A percentile compares a stretch with the other conserved stretches of the same genome.
phyloP scores from a whole-genome alignment of 2,888 invertebrate species.

The Girardia tigrina region DNA sequence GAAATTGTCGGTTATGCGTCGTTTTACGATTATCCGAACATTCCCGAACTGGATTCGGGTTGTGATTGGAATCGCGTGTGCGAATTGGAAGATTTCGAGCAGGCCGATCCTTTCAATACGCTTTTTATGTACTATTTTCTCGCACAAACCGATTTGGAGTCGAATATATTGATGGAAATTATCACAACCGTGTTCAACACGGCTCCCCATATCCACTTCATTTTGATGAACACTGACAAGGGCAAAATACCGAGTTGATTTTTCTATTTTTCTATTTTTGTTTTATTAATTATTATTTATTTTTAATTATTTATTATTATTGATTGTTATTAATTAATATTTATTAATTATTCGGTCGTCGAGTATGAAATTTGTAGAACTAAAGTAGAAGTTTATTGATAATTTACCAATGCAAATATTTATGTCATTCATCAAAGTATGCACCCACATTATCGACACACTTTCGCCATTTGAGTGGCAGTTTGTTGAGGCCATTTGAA shows the following conservation, averaged over 20 bases:
- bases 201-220: slow-evolving; percentile 47
- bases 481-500: too few species aligned
- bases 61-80: slow-evolving; percentile 47
- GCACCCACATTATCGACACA: too few species aligned
- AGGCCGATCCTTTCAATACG: slow-evolving; percentile 43
- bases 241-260: background rate
- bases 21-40: slow-evolving; percentile 49
- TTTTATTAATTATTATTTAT: too few species aligned
- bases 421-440: too few species aligned
- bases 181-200: slow-evolving; percentile 48
- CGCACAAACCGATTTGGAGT: slow-evolving; percentile 43
- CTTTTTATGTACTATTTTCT: slow-evolving; percentile 50
- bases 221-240: slow-evolving; percentile 45
- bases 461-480: too few species aligned
- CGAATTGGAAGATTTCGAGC: slow-evolving; percentile 39
- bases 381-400: too few species aligned
- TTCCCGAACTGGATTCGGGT: slow-evolving; percentile 40
- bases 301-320: too few species aligned
- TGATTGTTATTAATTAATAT: too few species aligned
- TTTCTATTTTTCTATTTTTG: too few species aligned
- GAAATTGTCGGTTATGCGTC: slow-evolving; percentile 49
- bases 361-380: too few species aligned
- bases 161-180: slow-evolving; percentile 47
- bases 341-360: too few species aligned
- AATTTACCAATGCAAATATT: too few species aligned